phyloP scores from a whole-genome alignment of 1,140 invertebrate species.

The Nymphalis io region DNA sequence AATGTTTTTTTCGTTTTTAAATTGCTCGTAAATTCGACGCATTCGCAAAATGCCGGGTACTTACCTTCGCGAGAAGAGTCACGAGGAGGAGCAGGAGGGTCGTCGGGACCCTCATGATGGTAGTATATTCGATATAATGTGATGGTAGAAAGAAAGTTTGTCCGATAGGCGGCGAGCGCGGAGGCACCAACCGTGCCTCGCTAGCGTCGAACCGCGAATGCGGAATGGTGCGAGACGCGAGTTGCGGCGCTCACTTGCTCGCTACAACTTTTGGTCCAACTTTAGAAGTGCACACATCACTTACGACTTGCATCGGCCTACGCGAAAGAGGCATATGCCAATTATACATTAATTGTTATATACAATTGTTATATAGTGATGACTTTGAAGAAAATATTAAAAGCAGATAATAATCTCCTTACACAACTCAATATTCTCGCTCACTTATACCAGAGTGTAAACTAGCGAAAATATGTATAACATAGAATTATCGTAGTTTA shows the following conservation, averaged over 20 bases:
- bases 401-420: no score
- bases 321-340: constrained; percentile 46
- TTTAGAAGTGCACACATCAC: constrained; percentile 53
- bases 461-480: no score
- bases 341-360: constrained; percentile 13
- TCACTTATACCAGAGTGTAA: no score
- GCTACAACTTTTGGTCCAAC: constrained; percentile 54
- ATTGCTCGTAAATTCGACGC: constrained; percentile 25
- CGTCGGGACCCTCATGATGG: constrained; percentile 61
- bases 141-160: constrained; percentile 58
- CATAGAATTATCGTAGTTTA: no score
- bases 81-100: constrained; percentile 56
- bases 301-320: constrained; percentile 51
- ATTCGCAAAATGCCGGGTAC: constrained; percentile 43
- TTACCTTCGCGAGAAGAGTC: constrained; percentile 55
- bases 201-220: constrained; percentile 71
- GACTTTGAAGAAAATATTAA: not conserved
- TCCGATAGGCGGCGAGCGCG: constrained; percentile 53
- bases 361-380: not conserved
- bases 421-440: no score
- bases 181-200: constrained; percentile 64
- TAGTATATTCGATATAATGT: constrained; percentile 50
- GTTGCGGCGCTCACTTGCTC: constrained; percentile 39
- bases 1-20: constrained; percentile 31
- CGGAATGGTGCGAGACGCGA: constrained; percentile 22